Conservation (phyloP, 1,140 invertebrate species). For the Odontomachus brunneus region DNA sequence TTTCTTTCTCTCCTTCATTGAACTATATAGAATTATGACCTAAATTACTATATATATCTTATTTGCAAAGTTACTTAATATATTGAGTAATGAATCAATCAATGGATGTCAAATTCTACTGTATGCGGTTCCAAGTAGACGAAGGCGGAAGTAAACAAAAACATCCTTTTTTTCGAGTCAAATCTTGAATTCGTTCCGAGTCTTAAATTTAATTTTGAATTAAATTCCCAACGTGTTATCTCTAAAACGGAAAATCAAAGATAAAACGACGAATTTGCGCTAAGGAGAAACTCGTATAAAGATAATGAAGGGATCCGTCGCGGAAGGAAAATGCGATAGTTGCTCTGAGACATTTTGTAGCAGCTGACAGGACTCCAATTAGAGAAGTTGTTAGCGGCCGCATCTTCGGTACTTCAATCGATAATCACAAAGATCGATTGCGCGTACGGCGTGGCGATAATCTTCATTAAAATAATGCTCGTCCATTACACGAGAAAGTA, state of each 20-base stretch:
- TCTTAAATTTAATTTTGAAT: background rate
- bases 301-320: background rate
- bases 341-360: background rate
- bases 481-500: slow-evolving; percentile 32
- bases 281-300: background rate
- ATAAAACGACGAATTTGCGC: background rate
- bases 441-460: slow-evolving; percentile 9
- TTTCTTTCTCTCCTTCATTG: too few relatives aligned
- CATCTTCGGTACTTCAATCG: slow-evolving; percentile 2
- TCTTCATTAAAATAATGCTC: slow-evolving; percentile 32
- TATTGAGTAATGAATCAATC: background rate
- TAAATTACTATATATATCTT: too few relatives aligned
- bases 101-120: too few relatives aligned
- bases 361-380: background rate
- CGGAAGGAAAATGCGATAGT: background rate
- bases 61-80: background rate
- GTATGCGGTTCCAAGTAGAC: too few relatives aligned
- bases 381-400: background rate
- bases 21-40: too few relatives aligned
- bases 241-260: slow-evolving; percentile 3
- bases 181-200: background rate
- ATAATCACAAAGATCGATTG: slow-evolving; percentile 1
- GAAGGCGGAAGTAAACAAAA: background rate
- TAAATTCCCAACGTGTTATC: background rate
- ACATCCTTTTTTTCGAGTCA: background rate